Percentiles rank a stretch among this genome's conserved stretches.
Evolutionary conservation across 1,140 invertebrate species (phyloP).

Genomic region (Solen grandis): DNA sequence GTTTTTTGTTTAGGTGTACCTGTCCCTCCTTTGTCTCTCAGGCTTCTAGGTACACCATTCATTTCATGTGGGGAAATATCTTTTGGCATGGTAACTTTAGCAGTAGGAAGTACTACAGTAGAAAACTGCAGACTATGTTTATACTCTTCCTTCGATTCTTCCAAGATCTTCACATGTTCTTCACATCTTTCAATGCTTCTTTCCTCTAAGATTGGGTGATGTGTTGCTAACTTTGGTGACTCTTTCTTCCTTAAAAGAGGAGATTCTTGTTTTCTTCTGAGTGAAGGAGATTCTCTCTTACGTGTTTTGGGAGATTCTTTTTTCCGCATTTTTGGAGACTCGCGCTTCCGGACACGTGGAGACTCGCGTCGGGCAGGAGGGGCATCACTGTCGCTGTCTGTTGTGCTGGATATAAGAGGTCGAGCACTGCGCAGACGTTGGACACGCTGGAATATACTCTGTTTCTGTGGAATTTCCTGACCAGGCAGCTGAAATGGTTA

Average conservation of each 20-base stretch:
- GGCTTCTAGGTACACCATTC: constrained; percentile 59
- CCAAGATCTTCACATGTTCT: constrained; percentile 25
- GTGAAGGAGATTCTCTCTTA: constrained; percentile 35
- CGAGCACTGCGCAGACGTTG: constrained; percentile 40
- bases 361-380: constrained; percentile 41
- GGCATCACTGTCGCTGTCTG: constrained; percentile 51
- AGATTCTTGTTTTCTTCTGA: constrained; percentile 41
- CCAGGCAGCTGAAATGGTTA: constrained; percentile 13
- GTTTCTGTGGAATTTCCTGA: constrained; percentile 28
- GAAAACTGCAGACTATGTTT: constrained; percentile 53
- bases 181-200: constrained; percentile 39
- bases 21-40: constrained; percentile 18
- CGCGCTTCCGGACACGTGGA: constrained; percentile 41
- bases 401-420: constrained; percentile 35
- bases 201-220: constrained; percentile 7
- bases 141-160: no score
- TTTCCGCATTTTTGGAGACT: constrained; percentile 51
- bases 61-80: constrained; percentile 60
- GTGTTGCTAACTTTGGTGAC: constrained; percentile 28
- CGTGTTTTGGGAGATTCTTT: constrained; percentile 39
- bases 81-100: constrained; percentile 61
- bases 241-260: constrained; percentile 19
- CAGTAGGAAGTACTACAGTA: constrained; percentile 62
- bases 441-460: constrained; percentile 50
- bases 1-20: background rate